A percentile compares a stretch with the other conserved stretches of the same genome.
Conservation (phyloP, 2,113 vertebrate genomes). For the Oenanthe melanoleuca region DNA sequence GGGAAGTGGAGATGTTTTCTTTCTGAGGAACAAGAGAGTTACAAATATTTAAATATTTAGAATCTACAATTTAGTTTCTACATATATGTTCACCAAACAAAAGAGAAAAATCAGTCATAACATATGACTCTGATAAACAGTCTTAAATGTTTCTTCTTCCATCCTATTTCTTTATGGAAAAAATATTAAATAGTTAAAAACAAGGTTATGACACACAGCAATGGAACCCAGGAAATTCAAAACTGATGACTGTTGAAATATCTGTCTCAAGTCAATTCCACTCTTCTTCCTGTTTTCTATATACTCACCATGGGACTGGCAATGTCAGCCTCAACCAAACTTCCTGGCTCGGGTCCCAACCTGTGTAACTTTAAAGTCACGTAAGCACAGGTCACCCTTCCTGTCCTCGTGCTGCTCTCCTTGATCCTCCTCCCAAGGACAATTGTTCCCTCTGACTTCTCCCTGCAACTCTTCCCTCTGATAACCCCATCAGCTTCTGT, state of each 20-base stretch:
- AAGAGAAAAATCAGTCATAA: neutral
- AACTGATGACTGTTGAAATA: constrained; percentile 11
- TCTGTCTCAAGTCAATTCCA: neutral
- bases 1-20: neutral
- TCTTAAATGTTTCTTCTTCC: neutral
- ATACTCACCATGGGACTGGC: neutral
- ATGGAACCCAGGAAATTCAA: constrained; percentile 27
- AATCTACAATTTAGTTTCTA: neutral
- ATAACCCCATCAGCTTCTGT: neutral
- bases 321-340: neutral
- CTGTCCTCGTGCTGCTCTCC: neutral
- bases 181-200: neutral
- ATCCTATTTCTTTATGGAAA: neutral
- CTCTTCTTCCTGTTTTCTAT: constrained; percentile 15
- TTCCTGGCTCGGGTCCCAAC: neutral
- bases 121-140: neutral
- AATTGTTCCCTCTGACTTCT: neutral
- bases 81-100: neutral
- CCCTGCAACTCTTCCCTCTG: neutral
- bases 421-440: neutral
- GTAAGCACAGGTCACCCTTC: neutral
- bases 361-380: neutral
- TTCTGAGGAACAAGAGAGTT: neutral
- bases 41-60: neutral
- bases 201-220: neutral